Conservation (phyloP, 2,888 invertebrate genomes). For the Stenodera caucasica region DNA sequence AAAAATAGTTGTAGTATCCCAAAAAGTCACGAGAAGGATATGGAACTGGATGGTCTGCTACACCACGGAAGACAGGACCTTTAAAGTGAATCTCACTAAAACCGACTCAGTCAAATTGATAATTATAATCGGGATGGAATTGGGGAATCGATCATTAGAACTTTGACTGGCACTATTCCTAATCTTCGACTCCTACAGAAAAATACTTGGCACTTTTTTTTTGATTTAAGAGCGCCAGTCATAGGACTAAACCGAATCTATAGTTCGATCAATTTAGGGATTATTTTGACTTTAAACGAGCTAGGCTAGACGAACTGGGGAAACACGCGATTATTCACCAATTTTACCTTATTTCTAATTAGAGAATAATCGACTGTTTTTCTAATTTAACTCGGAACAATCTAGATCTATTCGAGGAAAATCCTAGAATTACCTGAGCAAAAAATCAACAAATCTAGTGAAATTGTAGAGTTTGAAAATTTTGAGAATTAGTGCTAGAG, state of each 20-base stretch:
- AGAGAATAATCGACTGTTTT: too few species aligned
- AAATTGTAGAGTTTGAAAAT: not conserved
- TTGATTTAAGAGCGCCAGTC: too few species aligned
- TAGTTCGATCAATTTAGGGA: too few species aligned
- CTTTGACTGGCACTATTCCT: too few species aligned
- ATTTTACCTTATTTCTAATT: too few species aligned
- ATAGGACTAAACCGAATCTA: too few species aligned
- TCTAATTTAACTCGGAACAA: not conserved
- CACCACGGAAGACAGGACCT: constrained; percentile 41
- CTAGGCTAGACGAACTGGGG: not conserved
- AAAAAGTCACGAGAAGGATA: constrained; percentile 25
- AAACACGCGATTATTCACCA: not conserved
- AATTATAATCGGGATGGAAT: too few species aligned
- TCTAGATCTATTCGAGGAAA: not conserved
- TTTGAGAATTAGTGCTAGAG: constrained; percentile 2
- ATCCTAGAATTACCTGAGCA: constrained; percentile 2
- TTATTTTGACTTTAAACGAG: too few species aligned
- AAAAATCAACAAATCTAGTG: not conserved
- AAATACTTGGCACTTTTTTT: too few species aligned
- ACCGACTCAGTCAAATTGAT: constrained; percentile 8
- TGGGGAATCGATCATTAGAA: too few species aligned
- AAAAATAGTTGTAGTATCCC: constrained; percentile 37
- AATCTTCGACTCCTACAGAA: too few species aligned
- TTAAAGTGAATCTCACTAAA: constrained; percentile 29
- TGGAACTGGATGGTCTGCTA: constrained; percentile 32